A percentile compares a stretch with the other conserved stretches of the same genome.
phyloP scores from a whole-genome alignment of 2,888 invertebrate species.

The Agriotes lineatus region DNA sequence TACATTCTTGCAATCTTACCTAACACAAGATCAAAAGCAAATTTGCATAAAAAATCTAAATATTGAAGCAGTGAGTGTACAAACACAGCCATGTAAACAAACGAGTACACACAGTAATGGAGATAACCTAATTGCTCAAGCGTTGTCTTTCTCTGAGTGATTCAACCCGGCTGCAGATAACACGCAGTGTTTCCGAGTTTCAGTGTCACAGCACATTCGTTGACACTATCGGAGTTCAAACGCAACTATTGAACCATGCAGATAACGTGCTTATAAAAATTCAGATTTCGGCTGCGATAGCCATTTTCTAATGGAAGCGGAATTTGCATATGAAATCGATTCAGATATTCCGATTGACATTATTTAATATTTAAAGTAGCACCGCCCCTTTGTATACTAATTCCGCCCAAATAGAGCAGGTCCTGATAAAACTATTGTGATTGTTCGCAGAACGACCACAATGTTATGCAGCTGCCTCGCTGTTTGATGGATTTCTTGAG shows the following conservation, averaged over 20 bases:
- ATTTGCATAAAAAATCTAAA: too few relatives aligned
- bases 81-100: not conserved
- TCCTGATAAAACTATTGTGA: not conserved
- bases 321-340: conserved; percentile 1
- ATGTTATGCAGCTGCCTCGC: not conserved
- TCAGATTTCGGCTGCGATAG: too few relatives aligned
- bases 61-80: not conserved
- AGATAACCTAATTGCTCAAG: conserved; percentile 21
- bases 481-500: not conserved
- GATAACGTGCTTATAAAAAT: too few relatives aligned
- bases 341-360: not conserved
- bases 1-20: too few relatives aligned
- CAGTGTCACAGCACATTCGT: not conserved
- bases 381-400: not conserved
- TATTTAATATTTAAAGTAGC: not conserved
- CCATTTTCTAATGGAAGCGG: not conserved
- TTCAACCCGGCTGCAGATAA: not conserved
- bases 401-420: not conserved
- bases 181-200: not conserved
- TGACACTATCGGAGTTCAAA: not conserved
- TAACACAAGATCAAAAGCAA: too few relatives aligned
- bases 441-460: conserved; percentile 5
- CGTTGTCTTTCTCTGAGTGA: not conserved
- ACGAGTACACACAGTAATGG: not conserved
- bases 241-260: too few relatives aligned